Percentiles rank a stretch among this genome's conserved stretches.
Conservation (phyloP, 2,113 vertebrate genomes). For the Seriola quinqueradiata region DNA sequence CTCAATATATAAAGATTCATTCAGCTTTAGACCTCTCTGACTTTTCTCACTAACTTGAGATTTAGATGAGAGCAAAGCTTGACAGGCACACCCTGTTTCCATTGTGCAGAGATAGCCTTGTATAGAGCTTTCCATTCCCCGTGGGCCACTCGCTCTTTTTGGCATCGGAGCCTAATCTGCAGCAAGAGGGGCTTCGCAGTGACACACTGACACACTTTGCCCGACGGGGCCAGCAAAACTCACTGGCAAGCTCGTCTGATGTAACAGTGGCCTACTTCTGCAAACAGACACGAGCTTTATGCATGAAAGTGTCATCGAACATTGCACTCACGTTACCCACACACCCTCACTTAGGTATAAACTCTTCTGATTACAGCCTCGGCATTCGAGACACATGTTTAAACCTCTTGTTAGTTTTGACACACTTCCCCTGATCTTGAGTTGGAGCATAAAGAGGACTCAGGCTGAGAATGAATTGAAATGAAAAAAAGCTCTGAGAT, state of each 20-base stretch:
- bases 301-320: conserved; percentile 18
- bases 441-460: background rate
- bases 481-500: background rate
- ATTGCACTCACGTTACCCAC: background rate
- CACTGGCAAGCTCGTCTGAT: conserved; percentile 61
- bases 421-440: background rate
- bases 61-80: background rate
- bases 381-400: background rate
- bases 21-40: background rate
- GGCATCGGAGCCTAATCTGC: conserved; percentile 40
- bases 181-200: conserved; percentile 37
- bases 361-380: background rate
- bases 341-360: background rate
- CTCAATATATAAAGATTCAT: background rate
- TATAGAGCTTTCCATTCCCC: background rate
- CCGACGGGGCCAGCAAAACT: conserved; percentile 32
- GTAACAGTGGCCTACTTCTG: conserved; percentile 78
- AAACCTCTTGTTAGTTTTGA: background rate
- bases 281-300: background rate
- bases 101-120: background rate
- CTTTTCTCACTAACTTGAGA: background rate
- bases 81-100: conserved; percentile 25
- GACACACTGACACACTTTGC: conserved; percentile 79
- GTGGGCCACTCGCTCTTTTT: background rate
- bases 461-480: background rate